A percentile compares a stretch with the other conserved stretches of the same genome.
phyloP scores from a whole-genome alignment of 2,797 vertebrate species.

The Enteromius unitaeniatus region DNA sequence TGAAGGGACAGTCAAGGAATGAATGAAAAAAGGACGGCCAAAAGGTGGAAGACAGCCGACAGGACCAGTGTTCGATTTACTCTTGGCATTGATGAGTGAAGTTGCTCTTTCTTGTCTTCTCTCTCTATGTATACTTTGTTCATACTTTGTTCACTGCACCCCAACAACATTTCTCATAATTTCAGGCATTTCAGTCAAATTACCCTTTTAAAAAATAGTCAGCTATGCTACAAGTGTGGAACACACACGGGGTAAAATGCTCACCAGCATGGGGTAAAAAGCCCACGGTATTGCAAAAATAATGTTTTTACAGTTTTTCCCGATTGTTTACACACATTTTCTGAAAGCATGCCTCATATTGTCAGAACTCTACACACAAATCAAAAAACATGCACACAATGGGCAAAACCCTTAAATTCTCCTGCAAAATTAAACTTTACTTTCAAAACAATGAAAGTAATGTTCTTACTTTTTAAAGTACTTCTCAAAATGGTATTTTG shows the following conservation, averaged over 20 bases:
- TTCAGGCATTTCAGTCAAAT: background rate
- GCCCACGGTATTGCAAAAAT: too few species aligned
- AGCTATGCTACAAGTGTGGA: background rate
- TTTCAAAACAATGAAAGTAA: too few species aligned
- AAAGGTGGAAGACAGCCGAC: slow-evolving; percentile 35
- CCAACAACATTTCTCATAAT: background rate
- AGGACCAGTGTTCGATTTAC: slow-evolving; percentile 20
- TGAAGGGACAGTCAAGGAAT: slow-evolving; percentile 11
- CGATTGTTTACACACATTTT: too few species aligned
- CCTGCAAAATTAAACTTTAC: too few species aligned
- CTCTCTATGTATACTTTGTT: background rate
- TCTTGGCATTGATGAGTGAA: slow-evolving; percentile 28
- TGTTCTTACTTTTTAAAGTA: too few species aligned
- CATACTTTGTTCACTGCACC: background rate
- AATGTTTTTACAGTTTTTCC: too few species aligned
- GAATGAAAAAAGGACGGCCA: slow-evolving; percentile 20
- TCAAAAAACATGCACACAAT: too few species aligned
- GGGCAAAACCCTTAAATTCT: too few species aligned
- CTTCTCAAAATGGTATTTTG: too few species aligned
- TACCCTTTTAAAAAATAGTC: background rate
- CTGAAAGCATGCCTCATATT: too few species aligned
- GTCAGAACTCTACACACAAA: too few species aligned
- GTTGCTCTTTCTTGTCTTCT: slow-evolving; percentile 30
- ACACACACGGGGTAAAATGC: background rate
- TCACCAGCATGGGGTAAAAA: too few species aligned